Conservation (phyloP, 2,888 invertebrate species). For the Petrolisthes cinctipes region DNA sequence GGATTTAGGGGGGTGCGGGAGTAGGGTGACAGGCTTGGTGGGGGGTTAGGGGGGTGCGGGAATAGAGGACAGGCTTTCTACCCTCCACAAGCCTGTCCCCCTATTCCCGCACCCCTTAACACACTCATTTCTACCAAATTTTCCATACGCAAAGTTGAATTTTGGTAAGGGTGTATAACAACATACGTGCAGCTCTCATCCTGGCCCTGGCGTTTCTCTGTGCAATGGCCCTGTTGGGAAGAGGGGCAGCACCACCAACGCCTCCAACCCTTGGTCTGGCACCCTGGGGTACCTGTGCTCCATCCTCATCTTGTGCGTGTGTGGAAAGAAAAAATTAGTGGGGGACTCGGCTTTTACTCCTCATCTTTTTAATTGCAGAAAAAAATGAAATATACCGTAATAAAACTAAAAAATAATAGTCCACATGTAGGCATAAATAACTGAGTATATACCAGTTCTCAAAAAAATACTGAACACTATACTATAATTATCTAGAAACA, state of each 20-base stretch:
- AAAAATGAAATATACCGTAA: not conserved
- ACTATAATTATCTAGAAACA: not conserved
- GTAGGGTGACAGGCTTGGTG: no score
- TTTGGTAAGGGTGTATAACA: no score
- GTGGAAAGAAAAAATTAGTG: no score
- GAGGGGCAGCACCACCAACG: slow-evolving; percentile 9
- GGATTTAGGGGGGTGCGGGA: no score
- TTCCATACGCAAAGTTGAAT: not conserved
- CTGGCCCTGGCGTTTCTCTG: slow-evolving; percentile 53
- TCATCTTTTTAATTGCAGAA: not conserved
- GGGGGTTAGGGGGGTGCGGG: no score
- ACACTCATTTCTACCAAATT: not conserved
- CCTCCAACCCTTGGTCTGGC: slow-evolving; percentile 2
- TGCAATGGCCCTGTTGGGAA: slow-evolving; percentile 47
- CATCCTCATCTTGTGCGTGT: no score
- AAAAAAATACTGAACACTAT: not conserved
- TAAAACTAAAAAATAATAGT: not conserved
- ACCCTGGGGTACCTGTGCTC: no score
- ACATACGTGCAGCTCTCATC: slow-evolving; percentile 56
- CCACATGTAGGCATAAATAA: no score
- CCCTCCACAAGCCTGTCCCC: no score
- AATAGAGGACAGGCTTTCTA: no score
- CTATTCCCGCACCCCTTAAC: not conserved
- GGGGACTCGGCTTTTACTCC: not conserved
- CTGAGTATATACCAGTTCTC: not conserved